These are phyloP conservation scores for Sarcophaga carnaria DNA, from an alignment of 2,888 invertebrate genomes.

Conservation along the genomic window DNA sequence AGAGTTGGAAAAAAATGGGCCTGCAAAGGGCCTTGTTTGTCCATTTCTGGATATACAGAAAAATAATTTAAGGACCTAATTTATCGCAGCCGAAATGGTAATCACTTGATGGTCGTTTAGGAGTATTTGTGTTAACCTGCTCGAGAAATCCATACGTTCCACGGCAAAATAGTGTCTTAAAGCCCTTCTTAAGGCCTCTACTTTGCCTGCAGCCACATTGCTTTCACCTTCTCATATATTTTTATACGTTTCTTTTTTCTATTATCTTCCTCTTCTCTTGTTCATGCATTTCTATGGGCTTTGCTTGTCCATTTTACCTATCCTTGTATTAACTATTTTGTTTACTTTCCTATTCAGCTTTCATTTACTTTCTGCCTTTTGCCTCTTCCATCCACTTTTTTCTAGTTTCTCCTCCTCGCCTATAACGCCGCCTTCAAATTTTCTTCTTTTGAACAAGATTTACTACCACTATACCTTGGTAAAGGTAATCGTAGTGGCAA, in stretches of 20 bases:
- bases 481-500: neutral
- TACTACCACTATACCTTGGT: constrained; percentile 5
- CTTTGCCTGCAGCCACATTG: neutral
- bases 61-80: too few species aligned
- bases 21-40: too few species aligned
- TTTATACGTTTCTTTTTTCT: neutral
- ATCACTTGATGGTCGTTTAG: too few species aligned
- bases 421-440: neutral
- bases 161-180: too few species aligned
- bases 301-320: neutral
- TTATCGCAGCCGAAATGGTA: too few species aligned
- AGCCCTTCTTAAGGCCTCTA: too few species aligned
- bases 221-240: neutral
- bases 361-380: neutral
- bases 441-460: constrained; percentile 41
- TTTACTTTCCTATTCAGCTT: constrained; percentile 4
- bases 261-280: neutral
- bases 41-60: too few species aligned
- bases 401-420: constrained; percentile 17
- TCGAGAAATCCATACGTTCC: too few species aligned
- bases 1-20: neutral
- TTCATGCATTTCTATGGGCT: neutral
- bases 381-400: neutral
- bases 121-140: too few species aligned
- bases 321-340: constrained; percentile 5